phyloP scores from a whole-genome alignment of 2,888 invertebrate genomes.

The Cephonodes hylas region DNA sequence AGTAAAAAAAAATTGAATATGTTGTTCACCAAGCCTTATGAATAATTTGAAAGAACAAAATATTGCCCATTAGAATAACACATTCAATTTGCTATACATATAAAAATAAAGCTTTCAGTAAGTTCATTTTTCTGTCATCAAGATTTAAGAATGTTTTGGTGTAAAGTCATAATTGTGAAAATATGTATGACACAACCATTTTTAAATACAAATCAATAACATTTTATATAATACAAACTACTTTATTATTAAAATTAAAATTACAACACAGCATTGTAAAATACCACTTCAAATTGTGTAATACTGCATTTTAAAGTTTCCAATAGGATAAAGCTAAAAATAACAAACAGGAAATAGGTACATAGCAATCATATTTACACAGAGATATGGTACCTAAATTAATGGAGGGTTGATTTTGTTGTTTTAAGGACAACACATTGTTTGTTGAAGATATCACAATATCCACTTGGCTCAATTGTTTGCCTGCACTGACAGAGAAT shows the following conservation, averaged over 20 bases:
- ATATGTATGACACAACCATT: no score
- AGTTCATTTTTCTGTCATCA: no score
- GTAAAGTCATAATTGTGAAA: no score
- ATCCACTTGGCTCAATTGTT: conserved; percentile 39
- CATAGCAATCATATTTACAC: neutral
- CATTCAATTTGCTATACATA: no score
- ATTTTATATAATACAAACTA: no score
- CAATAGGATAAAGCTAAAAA: neutral
- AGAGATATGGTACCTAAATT: neutral
- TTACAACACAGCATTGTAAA: neutral
- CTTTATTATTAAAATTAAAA: neutral
- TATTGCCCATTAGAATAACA: no score
- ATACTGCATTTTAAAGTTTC: neutral
- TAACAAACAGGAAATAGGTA: neutral
- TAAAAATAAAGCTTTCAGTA: no score
- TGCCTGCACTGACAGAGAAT: conserved; percentile 35
- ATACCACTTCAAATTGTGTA: neutral
- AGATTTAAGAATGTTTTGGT: no score
- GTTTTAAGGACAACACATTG: conserved; percentile 15
- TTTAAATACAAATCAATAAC: no score
- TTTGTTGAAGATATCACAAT: conserved; percentile 20
- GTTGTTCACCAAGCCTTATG: no score
- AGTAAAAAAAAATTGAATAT: no score
- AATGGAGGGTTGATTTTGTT: conserved; percentile 6
- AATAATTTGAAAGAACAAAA: no score